Base-by-base conservation (phyloP, 2,113 vertebrate species). In the Columba livia region DNA sequence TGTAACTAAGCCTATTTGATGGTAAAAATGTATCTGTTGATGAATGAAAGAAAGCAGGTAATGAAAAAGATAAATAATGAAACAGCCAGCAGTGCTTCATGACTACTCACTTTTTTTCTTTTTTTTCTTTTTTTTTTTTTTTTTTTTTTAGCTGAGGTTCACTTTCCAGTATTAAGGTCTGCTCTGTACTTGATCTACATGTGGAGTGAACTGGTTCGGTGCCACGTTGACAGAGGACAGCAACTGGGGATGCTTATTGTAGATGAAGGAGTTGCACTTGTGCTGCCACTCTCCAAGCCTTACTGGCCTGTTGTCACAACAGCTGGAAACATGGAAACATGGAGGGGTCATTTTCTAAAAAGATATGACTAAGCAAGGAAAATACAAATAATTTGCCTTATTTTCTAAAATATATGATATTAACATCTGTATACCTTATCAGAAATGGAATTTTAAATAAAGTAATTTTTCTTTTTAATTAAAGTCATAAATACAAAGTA, bases 121-220 rank as follows among this genome's bases (percentile, higher is more conserved):
- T 12, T 9, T 23, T 31, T 28, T 51, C 71, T 83, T 73, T 20
- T 51, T 40, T 36, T 8, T 57, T 29, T 50, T 31, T 53, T 12
- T 9, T 23, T 31, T 28, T 51, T 71, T 83, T 74, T 13, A 34
- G 19, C 3, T 5, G 32, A 60, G 17, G 13, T 78, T 6, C 7
- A 5, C 12, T 74, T 73, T 62, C 21, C 25, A 53, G 3, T 8
- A 44, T 7, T 0, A 0, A 58, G 16, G 28, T 71, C 8, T 11
- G 10, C 18, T 44, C 40, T 32, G 7, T 29, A 13, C 11, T 42
- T 23, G 38, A 20, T 60, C 26, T 65, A 29, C n/a, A 6, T 11
- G 12, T 38, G 18, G 12, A 62, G 15, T 65, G 8, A 89, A 34
- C 6, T 23, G 36, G 32, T 0, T 10, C 24, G 5, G 25, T 11